Evolutionary conservation across 2,113 vertebrate genomes (phyloP).

Genomic region (Vulpes vulpes): DNA sequence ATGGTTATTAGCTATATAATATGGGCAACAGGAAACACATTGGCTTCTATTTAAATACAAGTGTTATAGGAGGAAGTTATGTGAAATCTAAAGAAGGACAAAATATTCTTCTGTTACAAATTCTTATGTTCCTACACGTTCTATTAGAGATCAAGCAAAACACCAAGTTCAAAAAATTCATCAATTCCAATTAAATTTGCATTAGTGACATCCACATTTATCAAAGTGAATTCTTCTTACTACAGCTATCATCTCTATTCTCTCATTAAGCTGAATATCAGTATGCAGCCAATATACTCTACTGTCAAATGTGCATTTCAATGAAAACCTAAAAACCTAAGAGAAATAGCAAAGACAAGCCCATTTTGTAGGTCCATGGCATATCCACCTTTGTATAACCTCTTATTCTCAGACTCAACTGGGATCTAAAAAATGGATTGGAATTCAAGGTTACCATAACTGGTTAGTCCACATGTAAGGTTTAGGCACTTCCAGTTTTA

Average conservation of each 20-base stretch:
- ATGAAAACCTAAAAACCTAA: conserved; percentile 39
- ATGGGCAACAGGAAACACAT: not conserved
- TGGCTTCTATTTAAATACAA: conserved; percentile 41
- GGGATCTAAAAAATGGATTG: not conserved
- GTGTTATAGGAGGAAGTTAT: not conserved
- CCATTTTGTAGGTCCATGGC: not conserved
- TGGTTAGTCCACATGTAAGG: not conserved
- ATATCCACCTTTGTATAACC: not conserved
- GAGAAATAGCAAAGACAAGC: not conserved
- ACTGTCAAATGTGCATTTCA: conserved; percentile 29
- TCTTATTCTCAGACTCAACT: not conserved
- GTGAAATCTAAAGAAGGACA: conserved; percentile 7
- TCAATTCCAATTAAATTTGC: conserved; percentile 57
- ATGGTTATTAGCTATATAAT: not conserved
- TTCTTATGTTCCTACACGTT: conserved; percentile 4
- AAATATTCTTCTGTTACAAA: conserved; percentile 45
- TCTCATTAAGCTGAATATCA: conserved; percentile 50
- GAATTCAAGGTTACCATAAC: conserved; percentile 13
- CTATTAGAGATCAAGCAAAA: conserved; percentile 28
- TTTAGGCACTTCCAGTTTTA: not conserved
- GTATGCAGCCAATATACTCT: not conserved
- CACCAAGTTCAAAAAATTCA: conserved; percentile 1
- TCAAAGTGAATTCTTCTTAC: conserved; percentile 60
- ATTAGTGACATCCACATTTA: conserved; percentile 51
- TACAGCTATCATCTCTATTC: conserved; percentile 34